These are phyloP conservation scores for Imbricaverruca yamaguchii DNA, from an alignment of 2,888 invertebrate species.

Conservation along the genomic window DNA sequence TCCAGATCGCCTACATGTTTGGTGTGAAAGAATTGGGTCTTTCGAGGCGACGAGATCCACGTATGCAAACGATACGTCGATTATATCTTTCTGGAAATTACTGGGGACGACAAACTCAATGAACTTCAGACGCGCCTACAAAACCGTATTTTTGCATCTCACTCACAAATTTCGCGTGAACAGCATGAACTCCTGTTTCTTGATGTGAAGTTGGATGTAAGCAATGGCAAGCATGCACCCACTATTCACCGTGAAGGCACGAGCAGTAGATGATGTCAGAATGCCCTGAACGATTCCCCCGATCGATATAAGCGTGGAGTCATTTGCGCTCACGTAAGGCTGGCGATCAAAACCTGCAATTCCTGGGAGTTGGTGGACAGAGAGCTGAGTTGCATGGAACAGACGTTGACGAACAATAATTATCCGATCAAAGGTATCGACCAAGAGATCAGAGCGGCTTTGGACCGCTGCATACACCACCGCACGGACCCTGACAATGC, in stretches of 20 bases:
- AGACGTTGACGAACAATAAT: not conserved
- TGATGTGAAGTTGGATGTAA: not conserved
- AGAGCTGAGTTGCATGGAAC: not conserved
- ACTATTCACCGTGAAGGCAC: not conserved
- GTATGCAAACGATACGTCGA: not conserved
- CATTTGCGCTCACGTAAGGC: not conserved
- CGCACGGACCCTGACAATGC: too few relatives aligned
- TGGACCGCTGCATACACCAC: not conserved
- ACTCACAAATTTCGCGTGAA: not conserved
- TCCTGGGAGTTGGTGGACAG: not conserved
- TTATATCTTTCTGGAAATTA: not conserved
- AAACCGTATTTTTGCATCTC: not conserved
- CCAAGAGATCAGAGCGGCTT: not conserved
- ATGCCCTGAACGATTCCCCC: not conserved
- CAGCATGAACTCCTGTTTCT: not conserved
- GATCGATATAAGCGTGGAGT: not conserved
- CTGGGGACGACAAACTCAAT: not conserved
- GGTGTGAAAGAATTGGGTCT: not conserved
- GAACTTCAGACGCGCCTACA: not conserved
- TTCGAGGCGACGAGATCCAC: not conserved
- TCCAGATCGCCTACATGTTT: too few relatives aligned
- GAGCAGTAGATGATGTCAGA: not conserved
- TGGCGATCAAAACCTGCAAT: not conserved
- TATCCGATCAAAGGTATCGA: not conserved
- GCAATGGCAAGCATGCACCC: not conserved